A percentile compares a stretch with the other conserved stretches of the same genome.
These are phyloP conservation scores for Ectemnius cavifrons DNA, from an alignment of 2,888 invertebrate genomes.

Conservation along the genomic window DNA sequence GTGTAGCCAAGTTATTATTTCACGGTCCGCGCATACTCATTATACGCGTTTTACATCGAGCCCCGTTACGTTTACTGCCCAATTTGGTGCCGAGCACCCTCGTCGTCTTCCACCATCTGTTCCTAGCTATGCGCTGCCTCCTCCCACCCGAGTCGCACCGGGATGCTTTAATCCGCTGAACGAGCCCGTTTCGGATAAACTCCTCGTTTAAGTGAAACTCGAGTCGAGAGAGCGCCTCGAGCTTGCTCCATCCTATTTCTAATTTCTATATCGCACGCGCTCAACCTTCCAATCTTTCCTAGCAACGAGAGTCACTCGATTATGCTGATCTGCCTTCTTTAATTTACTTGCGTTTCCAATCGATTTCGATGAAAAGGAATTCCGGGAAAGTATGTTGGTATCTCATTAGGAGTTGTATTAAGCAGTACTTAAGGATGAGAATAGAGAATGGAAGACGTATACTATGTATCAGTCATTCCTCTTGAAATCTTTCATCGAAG, in stretches of 20 bases:
- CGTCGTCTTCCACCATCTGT: conserved; percentile 48
- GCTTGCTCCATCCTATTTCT: conserved; percentile 30
- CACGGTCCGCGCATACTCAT: conserved; percentile 54
- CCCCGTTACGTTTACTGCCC: conserved; percentile 56
- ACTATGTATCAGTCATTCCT: neutral
- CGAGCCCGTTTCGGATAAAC: conserved; percentile 63
- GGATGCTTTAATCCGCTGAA: conserved; percentile 61
- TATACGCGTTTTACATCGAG: conserved; percentile 55
- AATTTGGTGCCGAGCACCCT: conserved; percentile 56
- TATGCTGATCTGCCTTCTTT: too few species aligned
- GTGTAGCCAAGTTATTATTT: conserved; percentile 57
- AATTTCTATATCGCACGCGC: conserved; percentile 13
- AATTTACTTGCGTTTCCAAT: too few species aligned
- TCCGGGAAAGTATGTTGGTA: too few species aligned
- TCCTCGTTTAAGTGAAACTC: conserved; percentile 65
- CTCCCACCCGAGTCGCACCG: conserved; percentile 38
- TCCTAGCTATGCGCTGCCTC: conserved; percentile 46
- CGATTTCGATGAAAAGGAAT: too few species aligned
- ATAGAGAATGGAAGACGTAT: neutral
- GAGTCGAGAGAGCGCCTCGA: conserved; percentile 40
- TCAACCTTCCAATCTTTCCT: conserved; percentile 3
- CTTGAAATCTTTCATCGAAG: neutral
- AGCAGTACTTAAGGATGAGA: neutral
- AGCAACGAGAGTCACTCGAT: neutral
- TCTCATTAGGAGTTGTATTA: too few species aligned